Evolutionary conservation across 2,888 invertebrate species (phyloP), one percentile per base, ranked within the genome.

Genomic region (Leptinotarsa juncta): DNA sequence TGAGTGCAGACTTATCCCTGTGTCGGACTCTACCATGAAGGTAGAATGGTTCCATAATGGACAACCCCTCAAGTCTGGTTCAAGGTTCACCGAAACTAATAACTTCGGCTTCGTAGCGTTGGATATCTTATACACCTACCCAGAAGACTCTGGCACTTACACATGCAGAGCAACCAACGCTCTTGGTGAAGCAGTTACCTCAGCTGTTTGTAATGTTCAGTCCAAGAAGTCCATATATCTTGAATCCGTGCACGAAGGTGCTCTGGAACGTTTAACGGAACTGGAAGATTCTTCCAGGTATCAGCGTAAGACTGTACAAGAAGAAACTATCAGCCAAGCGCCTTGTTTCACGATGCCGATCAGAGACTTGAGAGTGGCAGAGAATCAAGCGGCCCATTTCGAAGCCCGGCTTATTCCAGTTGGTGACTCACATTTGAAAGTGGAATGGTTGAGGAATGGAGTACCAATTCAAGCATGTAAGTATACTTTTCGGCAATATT

Each of bases 81-180:
- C 97, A 10, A 93, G 99, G 82, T 99, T 98, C 87, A 95, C 96
- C 15, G 97, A 98, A 88, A 96, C 97, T 12, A 96, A 97, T 85
- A 98, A 97, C 88, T 99, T 99, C 87, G 99, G 99, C 62, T 99
- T 97, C 86, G 98, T 98, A 16, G 97, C 98, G 32, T 90, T 99
- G 74, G 99, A 99, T 86, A 97, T 99, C 81, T 93, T 97, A 90
- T 95, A 97, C 81, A 95, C 97, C 75, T 94, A 97, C 84, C 96
- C 98, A 12, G 99, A 99, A 87, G 99, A 99, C 89, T 95, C 96
- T 18, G 99, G 99, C 66, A 95, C 94, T 0, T 99, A 99, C 86
- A 98, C 97, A 0, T 96, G 97, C 87, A 92, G 96, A 83, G 97
- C 98, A 2, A 94, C 92, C 70, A 99, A 98, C 84, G 94, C 94